These are phyloP conservation scores for Coreoperca whiteheadi DNA, from an alignment of 2,113 vertebrate genomes.

Conservation along the genomic window DNA sequence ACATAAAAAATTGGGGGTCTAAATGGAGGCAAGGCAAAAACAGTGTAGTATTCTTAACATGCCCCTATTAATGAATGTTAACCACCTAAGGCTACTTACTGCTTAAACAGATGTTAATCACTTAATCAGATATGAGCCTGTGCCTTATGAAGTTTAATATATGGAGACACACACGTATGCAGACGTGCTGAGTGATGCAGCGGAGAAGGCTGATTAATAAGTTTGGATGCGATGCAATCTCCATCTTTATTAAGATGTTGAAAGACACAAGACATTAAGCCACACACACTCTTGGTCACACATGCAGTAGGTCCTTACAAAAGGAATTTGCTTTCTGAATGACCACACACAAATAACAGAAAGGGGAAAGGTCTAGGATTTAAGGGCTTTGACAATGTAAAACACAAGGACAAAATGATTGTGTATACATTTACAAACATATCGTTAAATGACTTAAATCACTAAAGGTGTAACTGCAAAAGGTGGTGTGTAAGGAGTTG, in stretches of 20 bases:
- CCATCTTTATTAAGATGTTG: slow-evolving; percentile 86
- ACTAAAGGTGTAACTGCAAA: slow-evolving; percentile 35
- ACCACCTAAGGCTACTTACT: slow-evolving; percentile 56
- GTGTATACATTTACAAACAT: slow-evolving; percentile 24
- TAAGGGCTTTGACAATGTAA: slow-evolving; percentile 16
- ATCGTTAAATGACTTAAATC: slow-evolving; percentile 25
- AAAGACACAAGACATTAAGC: slow-evolving; percentile 74
- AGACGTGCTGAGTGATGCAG: slow-evolving; percentile 69
- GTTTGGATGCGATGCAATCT: slow-evolving; percentile 81
- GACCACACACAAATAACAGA: slow-evolving; percentile 60
- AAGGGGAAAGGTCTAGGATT: slow-evolving; percentile 22
- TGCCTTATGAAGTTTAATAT: slow-evolving; percentile 81
- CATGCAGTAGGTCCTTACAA: slow-evolving; percentile 29
- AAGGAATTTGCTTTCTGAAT: slow-evolving; percentile 52
- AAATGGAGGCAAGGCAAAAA: neutral
- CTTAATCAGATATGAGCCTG: slow-evolving; percentile 78
- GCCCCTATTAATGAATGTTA: slow-evolving; percentile 56
- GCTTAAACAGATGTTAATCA: slow-evolving; percentile 80
- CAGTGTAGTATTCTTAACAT: slow-evolving; percentile 23
- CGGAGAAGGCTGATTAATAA: slow-evolving; percentile 79
- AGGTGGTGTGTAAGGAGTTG: slow-evolving; percentile 34
- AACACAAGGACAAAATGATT: neutral
- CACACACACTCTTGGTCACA: slow-evolving; percentile 40
- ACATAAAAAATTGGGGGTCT: neutral
- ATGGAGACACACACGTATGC: slow-evolving; percentile 64